Base-by-base conservation (phyloP, 2,888 invertebrate species). In the Gnatocerus cornutus region DNA sequence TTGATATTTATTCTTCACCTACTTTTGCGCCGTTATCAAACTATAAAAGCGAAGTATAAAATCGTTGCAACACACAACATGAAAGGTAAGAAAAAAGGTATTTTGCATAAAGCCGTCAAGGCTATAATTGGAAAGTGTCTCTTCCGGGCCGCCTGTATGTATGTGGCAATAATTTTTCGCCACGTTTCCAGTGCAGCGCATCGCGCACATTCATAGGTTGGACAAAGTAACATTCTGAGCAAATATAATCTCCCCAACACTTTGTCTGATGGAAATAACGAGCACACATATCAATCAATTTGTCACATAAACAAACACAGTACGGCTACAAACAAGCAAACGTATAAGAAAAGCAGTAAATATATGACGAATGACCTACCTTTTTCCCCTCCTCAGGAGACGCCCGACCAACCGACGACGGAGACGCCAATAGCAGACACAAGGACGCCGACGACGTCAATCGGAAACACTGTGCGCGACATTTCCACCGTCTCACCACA, bases 361-460 rank as follows among this genome's bases (percentile, higher is more conserved):
- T 74, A 76, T 68, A 77, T 80, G 77, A 78, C 77, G 76, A 75
- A 78, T 77, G 76, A 76, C 80, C 73, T 79, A 79, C 79, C 78
- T 79, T 78, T 56, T 74, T 74, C 75, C 77, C 77, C 78, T 74
- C 77, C 74, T 66, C 64, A 68, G 74, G 62, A 74, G 77, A 78
- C 77, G 77, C 75, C 76, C 75, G 76, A 73, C 71, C 67, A 69
- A 74, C 74, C 73, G 76, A 74, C 74, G 79, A 71, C 75, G 78
- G 75, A 77, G 78, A 76, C 77, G 79, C 79, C 78, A 77, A 75
- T 76, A 75, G 77, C 77, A 79, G 79, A 80, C 81, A 77, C 78
- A 78, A 77, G 78, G 81, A 82, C 82, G 82, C 81, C 81, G 78
- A 75, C 78, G 77, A 76, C 78, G 76, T 77, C 77, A 76, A 68